These are phyloP conservation scores for Adelognathus sp. DNA, from an alignment of 2,888 invertebrate species.

Conservation along the genomic window DNA sequence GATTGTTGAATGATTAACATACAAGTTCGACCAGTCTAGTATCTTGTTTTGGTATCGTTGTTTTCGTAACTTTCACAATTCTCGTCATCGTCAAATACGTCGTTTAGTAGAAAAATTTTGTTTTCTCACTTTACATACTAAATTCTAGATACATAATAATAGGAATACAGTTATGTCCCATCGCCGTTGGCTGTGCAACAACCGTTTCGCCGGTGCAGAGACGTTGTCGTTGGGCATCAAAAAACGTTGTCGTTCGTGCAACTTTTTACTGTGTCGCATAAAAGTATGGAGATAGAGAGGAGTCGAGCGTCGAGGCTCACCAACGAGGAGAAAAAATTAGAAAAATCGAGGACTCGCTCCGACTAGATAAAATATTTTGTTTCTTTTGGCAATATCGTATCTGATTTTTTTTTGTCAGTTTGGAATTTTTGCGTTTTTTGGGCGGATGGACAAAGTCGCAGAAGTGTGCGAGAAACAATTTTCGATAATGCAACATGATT, in stretches of 20 bases:
- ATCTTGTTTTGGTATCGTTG: background rate
- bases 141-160: conserved; percentile 52
- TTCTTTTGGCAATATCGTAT: background rate
- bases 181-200: conserved; percentile 51
- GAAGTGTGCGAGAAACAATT: background rate
- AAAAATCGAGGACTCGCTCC: conserved; percentile 46
- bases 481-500: background rate
- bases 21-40: conserved; percentile 67
- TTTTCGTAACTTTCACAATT: conserved; percentile 68
- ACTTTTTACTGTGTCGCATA: conserved; percentile 26
- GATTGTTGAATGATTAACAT: conserved; percentile 74
- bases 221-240: background rate
- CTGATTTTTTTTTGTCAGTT: conserved; percentile 8
- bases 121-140: conserved; percentile 46
- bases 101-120: conserved; percentile 67
- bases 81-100: conserved; percentile 49
- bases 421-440: background rate
- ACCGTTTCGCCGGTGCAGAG: conserved; percentile 34
- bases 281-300: background rate
- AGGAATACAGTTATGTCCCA: conserved; percentile 10
- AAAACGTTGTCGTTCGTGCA: conserved; percentile 38
- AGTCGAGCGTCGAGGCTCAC: conserved; percentile 27
- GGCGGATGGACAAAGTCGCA: background rate
- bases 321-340: no score
- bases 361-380: conserved; percentile 53